Conservation (phyloP, 1,140 invertebrate species). For the Drosophila varians region DNA sequence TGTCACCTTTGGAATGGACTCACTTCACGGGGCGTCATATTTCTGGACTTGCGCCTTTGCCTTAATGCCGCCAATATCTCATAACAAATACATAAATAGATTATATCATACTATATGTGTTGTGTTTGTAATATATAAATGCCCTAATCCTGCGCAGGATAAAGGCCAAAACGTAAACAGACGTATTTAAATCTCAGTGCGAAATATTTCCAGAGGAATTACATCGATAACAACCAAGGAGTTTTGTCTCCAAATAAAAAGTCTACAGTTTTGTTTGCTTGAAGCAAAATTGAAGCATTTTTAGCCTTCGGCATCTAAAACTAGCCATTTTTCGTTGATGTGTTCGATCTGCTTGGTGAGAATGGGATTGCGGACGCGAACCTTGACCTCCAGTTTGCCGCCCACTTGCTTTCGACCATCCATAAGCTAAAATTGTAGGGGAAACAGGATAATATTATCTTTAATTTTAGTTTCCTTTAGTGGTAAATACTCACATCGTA, state of each 20-base stretch:
- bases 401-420: constrained; percentile 94
- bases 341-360: constrained; percentile 95
- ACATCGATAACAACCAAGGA: constrained; percentile 1
- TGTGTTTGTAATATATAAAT: constrained; percentile 57
- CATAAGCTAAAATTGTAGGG: constrained; percentile 88
- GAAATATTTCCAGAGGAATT: constrained; percentile 17
- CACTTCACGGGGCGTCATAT: constrained; percentile 56
- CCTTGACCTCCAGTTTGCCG: constrained; percentile 95
- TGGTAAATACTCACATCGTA: constrained; percentile 93
- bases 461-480: not conserved
- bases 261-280: constrained; percentile 39
- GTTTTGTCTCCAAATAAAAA: constrained; percentile 8
- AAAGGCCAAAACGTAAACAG: constrained; percentile 42
- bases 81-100: constrained; percentile 52
- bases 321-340: constrained; percentile 96
- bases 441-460: constrained; percentile 21
- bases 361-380: constrained; percentile 96
- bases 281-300: constrained; percentile 15
- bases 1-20: constrained; percentile 61
- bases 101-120: constrained; percentile 55
- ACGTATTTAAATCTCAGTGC: constrained; percentile 5
- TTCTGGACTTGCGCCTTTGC: constrained; percentile 52
- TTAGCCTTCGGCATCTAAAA: constrained; percentile 86
- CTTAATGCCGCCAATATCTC: constrained; percentile 59
- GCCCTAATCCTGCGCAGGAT: constrained; percentile 18